Evolutionary conservation across 2,113 vertebrate genomes (phyloP).

Genomic region (Trachemys scripta): DNA sequence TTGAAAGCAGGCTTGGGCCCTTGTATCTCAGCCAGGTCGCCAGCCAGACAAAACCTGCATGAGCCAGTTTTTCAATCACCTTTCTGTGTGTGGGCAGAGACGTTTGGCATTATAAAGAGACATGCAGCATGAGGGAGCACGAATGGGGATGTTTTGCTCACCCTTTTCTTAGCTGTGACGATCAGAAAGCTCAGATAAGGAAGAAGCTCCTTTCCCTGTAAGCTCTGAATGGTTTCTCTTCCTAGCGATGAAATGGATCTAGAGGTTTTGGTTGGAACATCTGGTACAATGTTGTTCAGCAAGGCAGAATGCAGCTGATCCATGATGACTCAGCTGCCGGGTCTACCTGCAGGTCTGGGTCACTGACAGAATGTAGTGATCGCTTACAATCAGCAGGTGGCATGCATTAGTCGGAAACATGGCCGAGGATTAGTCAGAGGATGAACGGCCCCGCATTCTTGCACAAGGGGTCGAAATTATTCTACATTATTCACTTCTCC

Average conservation of each 20-base stretch:
- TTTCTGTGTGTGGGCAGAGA: not conserved
- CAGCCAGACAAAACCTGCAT: not conserved
- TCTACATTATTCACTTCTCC: not conserved
- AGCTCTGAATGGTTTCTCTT: not conserved
- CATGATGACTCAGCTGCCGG: not conserved
- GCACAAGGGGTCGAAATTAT: not conserved
- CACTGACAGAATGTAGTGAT: not conserved
- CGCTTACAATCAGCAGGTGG: conserved; percentile 3
- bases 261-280: not conserved
- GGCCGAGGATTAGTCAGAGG: not conserved
- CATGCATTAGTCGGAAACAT: not conserved
- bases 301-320: not conserved
- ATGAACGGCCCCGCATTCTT: not conserved
- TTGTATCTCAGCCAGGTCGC: not conserved
- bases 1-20: not conserved
- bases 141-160: not conserved
- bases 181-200: not conserved
- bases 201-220: not conserved
- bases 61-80: not conserved
- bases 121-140: not conserved
- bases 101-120: not conserved
- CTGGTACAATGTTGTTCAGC: not conserved
- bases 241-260: not conserved
- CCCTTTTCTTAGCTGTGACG: not conserved
- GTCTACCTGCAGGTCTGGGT: not conserved